Conservation (phyloP, 1,140 invertebrate genomes). For the Diorhabda sublineata region DNA sequence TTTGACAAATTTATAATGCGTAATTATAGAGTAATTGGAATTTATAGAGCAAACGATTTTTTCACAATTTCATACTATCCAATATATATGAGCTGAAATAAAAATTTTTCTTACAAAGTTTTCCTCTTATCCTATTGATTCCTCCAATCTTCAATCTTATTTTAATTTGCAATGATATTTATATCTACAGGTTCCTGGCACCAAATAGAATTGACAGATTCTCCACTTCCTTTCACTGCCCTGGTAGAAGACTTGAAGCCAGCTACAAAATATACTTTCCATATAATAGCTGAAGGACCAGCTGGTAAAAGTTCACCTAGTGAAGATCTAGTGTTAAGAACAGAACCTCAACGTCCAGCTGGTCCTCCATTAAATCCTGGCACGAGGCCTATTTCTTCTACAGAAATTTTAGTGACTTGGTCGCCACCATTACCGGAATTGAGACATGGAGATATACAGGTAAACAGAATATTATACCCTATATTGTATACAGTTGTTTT, state of each 20-base stretch:
- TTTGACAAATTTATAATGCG: neutral
- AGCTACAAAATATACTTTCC: constrained; percentile 69
- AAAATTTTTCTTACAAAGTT: neutral
- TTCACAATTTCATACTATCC: neutral
- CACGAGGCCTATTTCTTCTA: constrained; percentile 68
- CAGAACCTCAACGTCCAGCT: constrained; percentile 73
- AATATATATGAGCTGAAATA: neutral
- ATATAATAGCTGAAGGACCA: constrained; percentile 72
- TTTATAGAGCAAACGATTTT: neutral
- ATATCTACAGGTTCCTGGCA: constrained; percentile 55
- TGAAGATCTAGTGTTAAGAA: constrained; percentile 62
- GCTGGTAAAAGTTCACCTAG: constrained; percentile 70
- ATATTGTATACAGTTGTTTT: too few species aligned
- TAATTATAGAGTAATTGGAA: neutral
- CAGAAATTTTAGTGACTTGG: constrained; percentile 74
- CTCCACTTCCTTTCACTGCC: constrained; percentile 57
- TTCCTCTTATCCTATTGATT: neutral
- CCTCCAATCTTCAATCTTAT: too few species aligned
- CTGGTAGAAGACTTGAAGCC: constrained; percentile 70
- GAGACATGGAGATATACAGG: constrained; percentile 66
- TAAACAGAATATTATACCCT: constrained; percentile 7
- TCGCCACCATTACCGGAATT: constrained; percentile 63
- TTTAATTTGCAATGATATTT: too few species aligned
- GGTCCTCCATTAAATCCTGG: constrained; percentile 69
- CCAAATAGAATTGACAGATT: constrained; percentile 61